These are phyloP conservation scores for Cryptoleucopteryx plumbea DNA, from an alignment of 2,113 vertebrate species.

Conservation along the genomic window DNA sequence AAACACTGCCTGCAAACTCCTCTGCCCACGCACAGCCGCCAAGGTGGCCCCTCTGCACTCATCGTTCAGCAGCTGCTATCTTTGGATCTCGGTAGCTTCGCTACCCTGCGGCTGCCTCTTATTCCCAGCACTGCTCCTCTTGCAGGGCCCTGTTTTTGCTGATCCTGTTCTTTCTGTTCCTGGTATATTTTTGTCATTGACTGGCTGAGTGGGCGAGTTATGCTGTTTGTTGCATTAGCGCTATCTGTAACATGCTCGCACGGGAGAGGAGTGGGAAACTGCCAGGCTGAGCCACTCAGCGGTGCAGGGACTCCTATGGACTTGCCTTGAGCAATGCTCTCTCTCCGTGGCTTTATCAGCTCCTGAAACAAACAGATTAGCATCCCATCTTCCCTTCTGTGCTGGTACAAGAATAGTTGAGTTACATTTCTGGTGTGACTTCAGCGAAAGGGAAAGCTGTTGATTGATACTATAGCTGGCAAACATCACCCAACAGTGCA, in stretches of 20 bases:
- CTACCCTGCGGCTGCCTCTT: background rate
- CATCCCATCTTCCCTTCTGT: background rate
- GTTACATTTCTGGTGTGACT: background rate
- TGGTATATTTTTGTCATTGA: background rate
- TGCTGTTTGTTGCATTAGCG: accelerated
- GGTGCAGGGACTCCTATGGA: background rate
- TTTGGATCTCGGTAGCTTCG: background rate
- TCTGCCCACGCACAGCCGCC: background rate
- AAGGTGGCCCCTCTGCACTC: background rate
- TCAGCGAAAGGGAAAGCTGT: background rate
- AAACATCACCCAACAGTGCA: background rate
- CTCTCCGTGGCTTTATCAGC: background rate
- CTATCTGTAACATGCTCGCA: accelerated
- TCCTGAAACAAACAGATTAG: background rate
- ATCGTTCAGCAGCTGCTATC: accelerated
- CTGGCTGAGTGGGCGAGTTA: background rate
- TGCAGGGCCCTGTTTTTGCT: background rate
- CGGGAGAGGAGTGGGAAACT: background rate
- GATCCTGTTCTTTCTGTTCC: background rate
- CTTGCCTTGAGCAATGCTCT: background rate
- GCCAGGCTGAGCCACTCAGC: background rate
- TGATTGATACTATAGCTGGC: background rate
- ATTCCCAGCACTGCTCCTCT: background rate
- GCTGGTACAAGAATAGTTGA: background rate
- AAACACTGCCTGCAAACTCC: background rate